These are phyloP conservation scores for Sarcophilus harrisii DNA, from an alignment of 2,797 vertebrate species.

Conservation along the genomic window DNA sequence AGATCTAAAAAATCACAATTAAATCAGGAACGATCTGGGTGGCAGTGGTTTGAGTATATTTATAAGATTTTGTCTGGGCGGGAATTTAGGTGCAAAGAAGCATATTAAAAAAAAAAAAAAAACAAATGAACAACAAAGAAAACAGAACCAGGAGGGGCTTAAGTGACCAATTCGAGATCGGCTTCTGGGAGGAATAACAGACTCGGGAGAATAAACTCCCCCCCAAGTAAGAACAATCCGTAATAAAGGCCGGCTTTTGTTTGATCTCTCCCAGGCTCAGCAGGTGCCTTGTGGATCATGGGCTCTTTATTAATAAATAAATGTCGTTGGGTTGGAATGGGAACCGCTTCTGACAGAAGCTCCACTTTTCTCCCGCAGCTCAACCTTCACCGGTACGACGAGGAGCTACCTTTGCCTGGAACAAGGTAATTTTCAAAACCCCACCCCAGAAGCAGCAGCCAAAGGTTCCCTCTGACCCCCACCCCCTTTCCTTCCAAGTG, in stretches of 20 bases:
- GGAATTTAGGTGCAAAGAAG: constrained; percentile 79
- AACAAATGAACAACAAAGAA: constrained; percentile 66
- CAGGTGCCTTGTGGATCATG: neutral
- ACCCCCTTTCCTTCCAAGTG: constrained; percentile 54
- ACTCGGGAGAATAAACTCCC: constrained; percentile 77
- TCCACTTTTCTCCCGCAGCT: constrained; percentile 77
- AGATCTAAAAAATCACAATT: constrained; percentile 34
- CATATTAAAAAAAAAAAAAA: constrained; percentile 73
- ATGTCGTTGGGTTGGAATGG: constrained; percentile 45
- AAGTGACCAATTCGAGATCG: constrained; percentile 75
- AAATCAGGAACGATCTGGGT: neutral
- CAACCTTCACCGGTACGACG: constrained; percentile 83
- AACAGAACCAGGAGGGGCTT: constrained; percentile 76
- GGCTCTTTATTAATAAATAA: neutral
- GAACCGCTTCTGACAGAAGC: constrained; percentile 80
- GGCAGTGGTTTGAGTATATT: constrained; percentile 51
- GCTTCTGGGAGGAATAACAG: constrained; percentile 80
- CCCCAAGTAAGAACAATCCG: constrained; percentile 35
- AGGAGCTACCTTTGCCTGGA: constrained; percentile 73
- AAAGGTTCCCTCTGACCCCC: constrained; percentile 85
- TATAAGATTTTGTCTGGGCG: constrained; percentile 68
- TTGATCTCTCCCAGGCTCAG: neutral
- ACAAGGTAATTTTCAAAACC: constrained; percentile 71
- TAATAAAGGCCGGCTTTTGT: neutral
- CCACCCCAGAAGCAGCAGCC: constrained; percentile 83